These are phyloP conservation scores for Brachyptera risi DNA, from an alignment of 2,888 invertebrate genomes.

Conservation along the genomic window DNA sequence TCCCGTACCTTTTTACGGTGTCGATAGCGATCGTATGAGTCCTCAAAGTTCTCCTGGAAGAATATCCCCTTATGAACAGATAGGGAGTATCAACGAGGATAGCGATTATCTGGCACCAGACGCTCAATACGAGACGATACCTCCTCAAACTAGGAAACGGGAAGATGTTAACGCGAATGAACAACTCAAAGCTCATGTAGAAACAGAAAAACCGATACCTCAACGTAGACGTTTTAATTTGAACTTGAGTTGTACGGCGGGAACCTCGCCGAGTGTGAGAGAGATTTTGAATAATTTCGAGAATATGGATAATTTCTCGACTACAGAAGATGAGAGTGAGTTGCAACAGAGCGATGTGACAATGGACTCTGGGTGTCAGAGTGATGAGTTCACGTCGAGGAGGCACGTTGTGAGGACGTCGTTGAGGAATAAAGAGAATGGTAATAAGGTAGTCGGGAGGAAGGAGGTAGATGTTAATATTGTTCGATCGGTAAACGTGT, in stretches of 20 bases:
- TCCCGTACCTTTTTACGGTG: neutral
- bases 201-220: neutral
- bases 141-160: conserved; percentile 40
- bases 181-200: conserved; percentile 18
- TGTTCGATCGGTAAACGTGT: conserved; percentile 6
- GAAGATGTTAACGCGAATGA: conserved; percentile 26
- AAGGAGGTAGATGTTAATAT: neutral
- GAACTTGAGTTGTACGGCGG: neutral
- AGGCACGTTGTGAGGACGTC: too few relatives aligned
- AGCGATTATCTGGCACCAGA: conserved; percentile 54
- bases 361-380: conserved; percentile 67
- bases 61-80: neutral
- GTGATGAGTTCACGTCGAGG: too few relatives aligned
- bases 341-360: conserved; percentile 51
- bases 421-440: neutral
- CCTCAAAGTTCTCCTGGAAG: too few relatives aligned
- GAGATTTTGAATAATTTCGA: neutral
- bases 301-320: too few relatives aligned
- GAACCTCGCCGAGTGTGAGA: neutral
- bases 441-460: neutral
- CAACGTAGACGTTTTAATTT: neutral
- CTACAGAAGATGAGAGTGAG: too few relatives aligned
- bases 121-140: conserved; percentile 60
- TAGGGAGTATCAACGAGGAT: conserved; percentile 32
- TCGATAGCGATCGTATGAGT: too few relatives aligned